A percentile compares a stretch with the other conserved stretches of the same genome.
Evolutionary conservation across 2,797 vertebrate species (phyloP).

Genomic region (Peromyscus eremicus): DNA sequence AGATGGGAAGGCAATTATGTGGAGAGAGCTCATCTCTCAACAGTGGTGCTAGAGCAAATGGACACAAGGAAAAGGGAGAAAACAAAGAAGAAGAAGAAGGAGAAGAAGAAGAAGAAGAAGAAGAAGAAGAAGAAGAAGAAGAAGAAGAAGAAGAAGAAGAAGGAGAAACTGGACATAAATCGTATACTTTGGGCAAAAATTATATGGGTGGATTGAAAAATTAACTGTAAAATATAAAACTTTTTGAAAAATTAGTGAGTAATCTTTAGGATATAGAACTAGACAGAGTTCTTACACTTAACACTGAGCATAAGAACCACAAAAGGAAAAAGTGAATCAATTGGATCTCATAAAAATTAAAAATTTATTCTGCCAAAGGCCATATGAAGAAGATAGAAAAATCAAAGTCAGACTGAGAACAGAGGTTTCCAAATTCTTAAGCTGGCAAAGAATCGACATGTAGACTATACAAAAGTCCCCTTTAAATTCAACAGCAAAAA

Average conservation of each 20-base stretch:
- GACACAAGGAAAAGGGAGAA: background rate
- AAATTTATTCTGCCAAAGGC: background rate
- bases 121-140: too few relatives aligned
- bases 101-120: too few relatives aligned
- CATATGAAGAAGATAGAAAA: background rate
- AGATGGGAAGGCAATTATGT: background rate
- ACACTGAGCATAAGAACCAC: background rate
- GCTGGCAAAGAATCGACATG: background rate
- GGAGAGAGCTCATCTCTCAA: background rate
- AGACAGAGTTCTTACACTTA: background rate
- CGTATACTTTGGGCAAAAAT: background rate
- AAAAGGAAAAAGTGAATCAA: background rate
- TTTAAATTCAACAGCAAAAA: background rate
- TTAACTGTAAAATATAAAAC: background rate
- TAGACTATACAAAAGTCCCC: background rate
- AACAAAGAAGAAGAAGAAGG: too few relatives aligned
- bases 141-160: too few relatives aligned
- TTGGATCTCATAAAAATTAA: background rate
- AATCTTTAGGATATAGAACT: background rate
- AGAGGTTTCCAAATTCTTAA: background rate
- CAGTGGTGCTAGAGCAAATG: background rate
- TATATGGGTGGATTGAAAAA: background rate
- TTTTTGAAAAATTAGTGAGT: background rate
- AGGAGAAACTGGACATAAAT: background rate
- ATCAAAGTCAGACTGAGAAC: background rate